These are phyloP conservation scores for Nymphalis c-album DNA, from an alignment of 2,888 invertebrate genomes.

Conservation along the genomic window DNA sequence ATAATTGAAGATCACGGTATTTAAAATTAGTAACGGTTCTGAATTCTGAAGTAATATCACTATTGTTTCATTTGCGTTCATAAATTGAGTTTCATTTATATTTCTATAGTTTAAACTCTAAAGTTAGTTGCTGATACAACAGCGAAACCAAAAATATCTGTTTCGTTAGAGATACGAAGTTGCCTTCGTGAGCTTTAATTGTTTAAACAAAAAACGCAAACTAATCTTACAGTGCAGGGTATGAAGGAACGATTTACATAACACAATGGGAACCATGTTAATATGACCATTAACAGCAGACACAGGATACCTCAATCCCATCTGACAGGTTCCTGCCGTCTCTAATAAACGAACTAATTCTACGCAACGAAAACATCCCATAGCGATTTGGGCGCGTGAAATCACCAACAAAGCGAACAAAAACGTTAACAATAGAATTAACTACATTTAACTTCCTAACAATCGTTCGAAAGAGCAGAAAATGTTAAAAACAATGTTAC, in stretches of 20 bases:
- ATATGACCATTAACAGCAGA: constrained; percentile 26
- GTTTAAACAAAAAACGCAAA: neutral
- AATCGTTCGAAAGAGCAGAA: constrained; percentile 70
- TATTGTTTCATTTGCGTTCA: too few species aligned
- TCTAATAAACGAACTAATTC: constrained; percentile 75
- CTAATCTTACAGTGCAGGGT: neutral
- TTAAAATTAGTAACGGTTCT: too few species aligned
- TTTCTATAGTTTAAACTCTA: too few species aligned
- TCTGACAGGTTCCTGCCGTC: constrained; percentile 65
- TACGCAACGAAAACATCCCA: constrained; percentile 59
- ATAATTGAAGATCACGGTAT: too few species aligned
- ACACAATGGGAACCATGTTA: constrained; percentile 7
- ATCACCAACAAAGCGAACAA: constrained; percentile 54
- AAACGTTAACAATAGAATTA: constrained; percentile 66
- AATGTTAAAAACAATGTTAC: constrained; percentile 69
- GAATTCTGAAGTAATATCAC: too few species aligned
- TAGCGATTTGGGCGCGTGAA: constrained; percentile 64
- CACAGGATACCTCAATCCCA: constrained; percentile 59
- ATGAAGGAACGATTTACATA: neutral
- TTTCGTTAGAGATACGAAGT: too few species aligned
- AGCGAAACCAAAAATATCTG: too few species aligned
- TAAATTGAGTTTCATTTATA: too few species aligned
- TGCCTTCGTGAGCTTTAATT: neutral
- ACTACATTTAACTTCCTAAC: constrained; percentile 80
- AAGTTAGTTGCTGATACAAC: too few species aligned